Evolutionary conservation across 2,888 invertebrate genomes (phyloP).

Genomic region (Pammene fasciana): DNA sequence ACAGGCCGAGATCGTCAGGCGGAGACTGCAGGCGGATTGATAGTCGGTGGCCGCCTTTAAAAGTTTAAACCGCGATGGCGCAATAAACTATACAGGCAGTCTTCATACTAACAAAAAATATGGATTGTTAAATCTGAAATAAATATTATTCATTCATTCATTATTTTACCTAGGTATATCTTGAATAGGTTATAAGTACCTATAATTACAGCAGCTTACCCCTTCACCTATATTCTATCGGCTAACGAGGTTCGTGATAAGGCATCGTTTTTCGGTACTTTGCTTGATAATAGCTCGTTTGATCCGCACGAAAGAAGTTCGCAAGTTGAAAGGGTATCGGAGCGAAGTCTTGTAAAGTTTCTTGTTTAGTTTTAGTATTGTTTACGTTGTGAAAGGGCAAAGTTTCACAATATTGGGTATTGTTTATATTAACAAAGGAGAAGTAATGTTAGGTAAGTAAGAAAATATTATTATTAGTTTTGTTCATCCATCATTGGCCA

Average conservation of each 20-base stretch:
- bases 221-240: conserved; percentile 59
- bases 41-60: too few species aligned
- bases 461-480: too few species aligned
- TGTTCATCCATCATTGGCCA: too few species aligned
- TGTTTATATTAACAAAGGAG: background rate
- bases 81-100: too few species aligned
- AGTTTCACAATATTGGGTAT: conserved; percentile 11
- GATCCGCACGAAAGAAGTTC: conserved; percentile 42
- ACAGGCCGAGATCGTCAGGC: too few species aligned
- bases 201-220: conserved; percentile 48
- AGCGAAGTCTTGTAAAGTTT: conserved; percentile 16
- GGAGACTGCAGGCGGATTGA: too few species aligned
- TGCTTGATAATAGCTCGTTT: conserved; percentile 54
- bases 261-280: conserved; percentile 55
- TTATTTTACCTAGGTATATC: too few species aligned
- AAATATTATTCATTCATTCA: too few species aligned
- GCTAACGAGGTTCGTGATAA: conserved; percentile 62
- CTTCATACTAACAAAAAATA: too few species aligned
- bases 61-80: too few species aligned
- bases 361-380: conserved; percentile 13
- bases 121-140: too few species aligned
- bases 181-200: conserved; percentile 13
- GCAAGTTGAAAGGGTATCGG: background rate
- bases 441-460: background rate
- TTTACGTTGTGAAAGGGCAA: conserved; percentile 5